These are phyloP conservation scores for Volucella zonaria DNA, from an alignment of 2,888 invertebrate species.

Conservation along the genomic window DNA sequence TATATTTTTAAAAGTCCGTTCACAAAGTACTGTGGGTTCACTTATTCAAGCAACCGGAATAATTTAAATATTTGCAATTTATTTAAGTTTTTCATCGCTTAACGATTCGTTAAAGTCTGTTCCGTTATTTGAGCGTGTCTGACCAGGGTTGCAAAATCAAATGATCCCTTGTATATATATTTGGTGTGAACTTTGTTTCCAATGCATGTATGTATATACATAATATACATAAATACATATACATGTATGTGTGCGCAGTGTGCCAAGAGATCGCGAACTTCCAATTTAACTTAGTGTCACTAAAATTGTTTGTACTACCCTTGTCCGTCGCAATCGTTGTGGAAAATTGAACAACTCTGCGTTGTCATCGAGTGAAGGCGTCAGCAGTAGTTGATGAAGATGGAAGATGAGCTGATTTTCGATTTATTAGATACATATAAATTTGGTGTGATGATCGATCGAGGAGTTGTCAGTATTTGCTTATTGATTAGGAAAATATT, in stretches of 20 bases:
- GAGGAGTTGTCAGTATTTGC: not conserved
- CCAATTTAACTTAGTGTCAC: constrained; percentile 29
- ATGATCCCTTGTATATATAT: constrained; percentile 9
- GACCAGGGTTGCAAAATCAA: not conserved
- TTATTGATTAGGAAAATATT: constrained; percentile 1
- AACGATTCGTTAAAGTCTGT: constrained; percentile 30
- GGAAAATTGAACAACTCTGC: constrained; percentile 52
- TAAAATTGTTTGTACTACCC: constrained; percentile 2
- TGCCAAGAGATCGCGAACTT: constrained; percentile 23
- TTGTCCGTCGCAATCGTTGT: constrained; percentile 12
- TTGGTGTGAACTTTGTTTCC: constrained; percentile 30
- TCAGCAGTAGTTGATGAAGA: constrained; percentile 6
- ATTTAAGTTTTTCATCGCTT: constrained; percentile 14
- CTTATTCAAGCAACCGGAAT: not conserved
- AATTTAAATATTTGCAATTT: constrained; percentile 45
- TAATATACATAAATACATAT: no score
- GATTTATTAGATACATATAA: constrained; percentile 42
- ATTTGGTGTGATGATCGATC: constrained; percentile 42
- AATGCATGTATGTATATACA: not conserved
- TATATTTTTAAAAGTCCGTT: no score
- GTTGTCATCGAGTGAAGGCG: constrained; percentile 31
- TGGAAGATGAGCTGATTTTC: constrained; percentile 45
- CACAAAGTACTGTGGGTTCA: not conserved
- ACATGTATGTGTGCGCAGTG: no score
- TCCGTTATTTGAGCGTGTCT: constrained; percentile 35